These are phyloP conservation scores for Eupeodes luniger DNA, from an alignment of 2,888 invertebrate species.

Conservation along the genomic window DNA sequence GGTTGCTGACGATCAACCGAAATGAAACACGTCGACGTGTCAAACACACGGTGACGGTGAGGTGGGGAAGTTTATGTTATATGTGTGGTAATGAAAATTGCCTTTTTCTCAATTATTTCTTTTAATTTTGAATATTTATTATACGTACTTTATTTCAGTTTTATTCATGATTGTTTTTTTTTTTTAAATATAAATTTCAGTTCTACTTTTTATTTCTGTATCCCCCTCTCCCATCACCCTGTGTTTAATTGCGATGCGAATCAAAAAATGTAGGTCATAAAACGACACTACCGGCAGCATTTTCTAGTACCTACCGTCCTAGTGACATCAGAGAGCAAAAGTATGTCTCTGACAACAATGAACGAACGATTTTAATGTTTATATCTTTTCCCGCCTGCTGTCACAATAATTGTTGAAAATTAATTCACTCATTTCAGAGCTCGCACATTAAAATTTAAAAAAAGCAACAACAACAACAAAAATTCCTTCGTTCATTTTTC, in stretches of 20 bases:
- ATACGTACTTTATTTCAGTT: conserved; percentile 25
- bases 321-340: not conserved
- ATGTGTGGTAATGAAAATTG: conserved; percentile 29
- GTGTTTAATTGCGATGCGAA: not conserved
- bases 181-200: not conserved
- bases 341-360: conserved; percentile 1
- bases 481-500: conserved; percentile 1
- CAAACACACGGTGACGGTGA: not conserved
- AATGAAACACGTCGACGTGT: too few relatives aligned
- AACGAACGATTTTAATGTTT: not conserved
- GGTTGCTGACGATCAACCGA: not conserved
- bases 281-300: conserved; percentile 2
- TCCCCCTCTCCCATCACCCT: not conserved
- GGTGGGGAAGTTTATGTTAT: too few relatives aligned
- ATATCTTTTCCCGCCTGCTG: conserved; percentile 7
- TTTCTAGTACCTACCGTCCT: not conserved
- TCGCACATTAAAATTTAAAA: conserved; percentile 12
- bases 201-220: not conserved
- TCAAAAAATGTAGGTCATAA: conserved; percentile 18
- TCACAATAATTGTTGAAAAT: conserved; percentile 48
- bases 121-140: conserved; percentile 45
- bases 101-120: not conserved
- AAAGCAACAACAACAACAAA: not conserved
- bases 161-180: not conserved
- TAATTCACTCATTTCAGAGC: conserved; percentile 33